Evolutionary conservation across 2,888 invertebrate species (phyloP), one percentile per base, ranked within the genome.

Genomic region (Galeruca laticollis): DNA sequence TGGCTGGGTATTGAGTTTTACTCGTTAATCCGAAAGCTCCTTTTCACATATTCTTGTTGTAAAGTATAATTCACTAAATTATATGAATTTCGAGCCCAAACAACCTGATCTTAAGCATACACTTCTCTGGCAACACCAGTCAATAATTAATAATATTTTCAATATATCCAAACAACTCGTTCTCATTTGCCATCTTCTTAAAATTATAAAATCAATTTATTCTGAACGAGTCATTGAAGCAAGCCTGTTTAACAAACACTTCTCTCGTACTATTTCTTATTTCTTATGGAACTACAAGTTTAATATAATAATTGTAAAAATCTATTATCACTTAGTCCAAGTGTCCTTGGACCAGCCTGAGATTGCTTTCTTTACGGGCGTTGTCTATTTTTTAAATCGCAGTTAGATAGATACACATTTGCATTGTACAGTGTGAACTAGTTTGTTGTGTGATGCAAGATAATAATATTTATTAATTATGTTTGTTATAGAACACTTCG

Each of bases 341-440:
- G 47, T 65, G 70, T 73, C 73, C 73, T 73, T 73, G 73, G 70
- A 57, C 73, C 70, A 68, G 56, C 73, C 70, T 70, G 61, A 59
- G 67, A 69, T 60, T 60, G 70, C 73, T 73, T 70, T 73, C 73
- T 73, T 73, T 70, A 57, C 64, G 63, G 73, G 73, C 70, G 73
- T 73, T 73, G 71, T 57, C 64, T 49, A 40, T 68, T 67, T 69
- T 68, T 71, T 65, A 57, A 59, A 60, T 62, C 60, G 60, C 56
- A 62, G 60, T 60, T 52, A 49, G 56, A 57, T 52, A 49, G 47
- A 47, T 47, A 47, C 47, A 47, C 52, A 63, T 60, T 64, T 63
- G 69, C 66, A 69, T 73, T 73, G 73, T 69, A 71, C 67, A 70
- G 63, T 56, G 63, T 56, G 63, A 63, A 66, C 66, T 59, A 65